A percentile compares a stretch with the other conserved stretches of the same genome.
These are phyloP conservation scores for Elymnias hypermnestra DNA, from an alignment of 1,140 invertebrate species.

Conservation along the genomic window DNA sequence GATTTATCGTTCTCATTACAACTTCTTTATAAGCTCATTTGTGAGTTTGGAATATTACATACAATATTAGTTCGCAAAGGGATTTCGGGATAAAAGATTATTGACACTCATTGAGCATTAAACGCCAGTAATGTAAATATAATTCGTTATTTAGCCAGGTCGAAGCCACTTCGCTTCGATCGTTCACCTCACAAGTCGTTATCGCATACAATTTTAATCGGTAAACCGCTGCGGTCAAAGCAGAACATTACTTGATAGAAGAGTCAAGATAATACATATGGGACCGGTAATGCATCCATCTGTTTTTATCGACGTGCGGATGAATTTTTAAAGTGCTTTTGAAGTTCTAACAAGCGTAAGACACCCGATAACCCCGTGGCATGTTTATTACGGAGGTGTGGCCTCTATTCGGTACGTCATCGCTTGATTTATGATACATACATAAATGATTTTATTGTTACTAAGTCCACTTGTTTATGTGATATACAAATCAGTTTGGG, in stretches of 20 bases:
- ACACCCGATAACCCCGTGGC: constrained; percentile 15
- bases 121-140: neutral
- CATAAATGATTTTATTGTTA: constrained; percentile 1
- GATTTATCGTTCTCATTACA: too few species aligned
- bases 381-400: constrained; percentile 27
- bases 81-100: too few species aligned
- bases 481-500: too few species aligned
- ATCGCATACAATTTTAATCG: constrained; percentile 9
- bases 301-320: constrained; percentile 9
- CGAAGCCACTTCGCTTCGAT: neutral
- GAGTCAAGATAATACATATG: neutral
- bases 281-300: constrained; percentile 9
- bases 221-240: constrained; percentile 1
- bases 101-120: neutral
- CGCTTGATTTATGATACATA: constrained; percentile 9
- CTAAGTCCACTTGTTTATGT: too few species aligned
- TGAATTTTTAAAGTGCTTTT: constrained; percentile 12
- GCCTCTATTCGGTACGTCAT: constrained; percentile 10
- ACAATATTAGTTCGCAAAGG: too few species aligned
- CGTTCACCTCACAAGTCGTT: constrained; percentile 6
- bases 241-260: constrained; percentile 4
- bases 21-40: too few species aligned
- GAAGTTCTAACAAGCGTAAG: constrained; percentile 10
- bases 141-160: neutral
- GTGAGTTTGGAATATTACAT: too few species aligned